A percentile compares a stretch with the other conserved stretches of the same genome.
Evolutionary conservation across 2,113 vertebrate species (phyloP).

Genomic region (Sapajus apella): DNA sequence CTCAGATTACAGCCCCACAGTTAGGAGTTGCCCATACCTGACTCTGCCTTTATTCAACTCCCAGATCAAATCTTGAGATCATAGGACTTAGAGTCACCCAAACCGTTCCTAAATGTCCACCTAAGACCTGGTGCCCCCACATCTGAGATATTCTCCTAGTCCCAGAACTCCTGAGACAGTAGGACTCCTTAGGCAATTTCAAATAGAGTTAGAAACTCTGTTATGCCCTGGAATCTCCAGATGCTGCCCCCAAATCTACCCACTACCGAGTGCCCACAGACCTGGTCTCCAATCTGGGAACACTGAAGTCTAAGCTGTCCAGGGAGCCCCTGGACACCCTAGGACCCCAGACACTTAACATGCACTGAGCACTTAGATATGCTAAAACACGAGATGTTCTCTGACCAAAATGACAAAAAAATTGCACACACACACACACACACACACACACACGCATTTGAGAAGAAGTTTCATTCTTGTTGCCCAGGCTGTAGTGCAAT

Average conservation of each 20-base stretch:
- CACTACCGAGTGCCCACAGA: background rate
- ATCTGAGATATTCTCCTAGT: constrained; percentile 13
- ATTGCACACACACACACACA: too few relatives aligned
- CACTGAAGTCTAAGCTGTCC: too few relatives aligned
- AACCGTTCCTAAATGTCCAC: background rate
- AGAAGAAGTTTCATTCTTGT: too few relatives aligned
- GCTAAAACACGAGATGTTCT: too few relatives aligned
- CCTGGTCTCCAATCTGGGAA: too few relatives aligned
- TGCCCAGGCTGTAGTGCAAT: too few relatives aligned
- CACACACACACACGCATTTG: too few relatives aligned
- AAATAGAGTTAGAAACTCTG: background rate
- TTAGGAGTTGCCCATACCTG: background rate
- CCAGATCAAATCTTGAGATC: constrained; percentile 40
- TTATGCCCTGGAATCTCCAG: background rate
- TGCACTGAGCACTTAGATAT: too few relatives aligned
- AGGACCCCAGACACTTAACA: too few relatives aligned
- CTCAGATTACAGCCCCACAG: background rate
- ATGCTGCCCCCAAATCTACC: background rate
- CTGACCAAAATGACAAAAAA: too few relatives aligned
- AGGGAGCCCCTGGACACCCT: too few relatives aligned
- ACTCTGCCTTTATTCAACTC: background rate
- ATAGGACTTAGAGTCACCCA: background rate
- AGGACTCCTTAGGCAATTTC: background rate
- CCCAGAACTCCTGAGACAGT: background rate
- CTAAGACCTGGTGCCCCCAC: background rate